These are phyloP conservation scores for Octodon degus DNA, from an alignment of 2,113 vertebrate genomes.

Conservation along the genomic window DNA sequence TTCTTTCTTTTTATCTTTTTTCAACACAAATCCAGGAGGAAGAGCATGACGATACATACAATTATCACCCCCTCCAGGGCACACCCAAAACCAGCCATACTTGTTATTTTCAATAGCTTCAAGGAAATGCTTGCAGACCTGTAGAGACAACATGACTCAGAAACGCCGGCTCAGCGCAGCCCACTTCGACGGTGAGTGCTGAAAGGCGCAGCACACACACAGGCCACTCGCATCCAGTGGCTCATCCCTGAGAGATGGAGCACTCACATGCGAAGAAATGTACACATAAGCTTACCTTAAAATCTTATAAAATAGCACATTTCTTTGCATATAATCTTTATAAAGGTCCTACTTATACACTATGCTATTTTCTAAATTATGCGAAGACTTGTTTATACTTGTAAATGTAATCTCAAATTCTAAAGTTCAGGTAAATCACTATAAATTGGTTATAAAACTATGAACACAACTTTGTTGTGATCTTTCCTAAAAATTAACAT, in stretches of 20 bases:
- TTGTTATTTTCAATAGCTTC: constrained; percentile 99
- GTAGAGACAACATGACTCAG: constrained; percentile 56
- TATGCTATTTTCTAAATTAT: constrained; percentile 27
- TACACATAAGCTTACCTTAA: neutral
- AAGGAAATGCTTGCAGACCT: constrained; percentile 98
- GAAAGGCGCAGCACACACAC: neutral
- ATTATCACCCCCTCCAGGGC: constrained; percentile 93
- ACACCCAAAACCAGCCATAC: constrained; percentile 99
- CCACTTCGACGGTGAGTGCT: neutral
- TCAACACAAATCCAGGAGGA: constrained; percentile 96
- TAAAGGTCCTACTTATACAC: neutral
- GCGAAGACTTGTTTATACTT: constrained; percentile 1
- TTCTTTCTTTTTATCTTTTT: constrained; percentile 98
- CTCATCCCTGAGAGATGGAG: neutral
- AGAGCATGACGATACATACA: constrained; percentile 99
- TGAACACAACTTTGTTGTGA: neutral
- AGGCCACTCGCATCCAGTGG: neutral
- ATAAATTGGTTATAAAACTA: neutral
- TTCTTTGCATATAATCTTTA: neutral
- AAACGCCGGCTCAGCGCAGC: constrained; percentile 6
- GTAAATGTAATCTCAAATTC: neutral
- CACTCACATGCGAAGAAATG: neutral
- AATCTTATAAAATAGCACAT: neutral
- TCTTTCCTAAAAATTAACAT: constrained; percentile 23
- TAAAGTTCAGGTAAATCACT: constrained; percentile 36